A percentile compares a stretch with the other conserved stretches of the same genome.
Conservation (phyloP, 2,113 vertebrate genomes). For the Oryzias javanicus region DNA sequence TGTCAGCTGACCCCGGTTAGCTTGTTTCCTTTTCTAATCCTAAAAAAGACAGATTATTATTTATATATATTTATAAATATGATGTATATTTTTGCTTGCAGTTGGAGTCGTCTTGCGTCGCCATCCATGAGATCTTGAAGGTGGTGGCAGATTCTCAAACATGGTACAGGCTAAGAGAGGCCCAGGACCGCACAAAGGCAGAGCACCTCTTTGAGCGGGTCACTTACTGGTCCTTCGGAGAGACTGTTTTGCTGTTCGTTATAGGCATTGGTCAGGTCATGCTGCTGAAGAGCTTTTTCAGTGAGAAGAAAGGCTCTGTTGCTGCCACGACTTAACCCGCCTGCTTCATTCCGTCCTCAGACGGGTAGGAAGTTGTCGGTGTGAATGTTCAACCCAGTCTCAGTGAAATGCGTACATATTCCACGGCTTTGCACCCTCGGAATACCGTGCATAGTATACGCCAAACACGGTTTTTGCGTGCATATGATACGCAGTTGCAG, state of each 20-base stretch:
- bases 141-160: slow-evolving; percentile 85
- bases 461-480: too few species aligned
- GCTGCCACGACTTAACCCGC: slow-evolving; percentile 65
- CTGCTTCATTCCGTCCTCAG: background rate
- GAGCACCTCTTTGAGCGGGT: slow-evolving; percentile 82
- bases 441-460: too few species aligned
- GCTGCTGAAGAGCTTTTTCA: slow-evolving; percentile 89
- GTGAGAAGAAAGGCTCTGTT: slow-evolving; percentile 73
- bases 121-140: slow-evolving; percentile 87
- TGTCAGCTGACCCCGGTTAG: too few species aligned
- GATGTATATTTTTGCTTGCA: slow-evolving; percentile 45
- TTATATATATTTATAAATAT: too few species aligned
- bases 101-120: slow-evolving; percentile 88
- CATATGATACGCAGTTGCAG: too few species aligned
- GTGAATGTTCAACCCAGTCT: too few species aligned
- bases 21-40: too few species aligned
- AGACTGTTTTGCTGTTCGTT: slow-evolving; percentile 82
- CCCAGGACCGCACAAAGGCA: slow-evolving; percentile 82
- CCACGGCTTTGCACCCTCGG: too few species aligned
- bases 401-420: too few species aligned
- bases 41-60: too few species aligned
- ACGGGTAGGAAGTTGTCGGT: background rate
- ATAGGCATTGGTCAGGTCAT: slow-evolving; percentile 87
- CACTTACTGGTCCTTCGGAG: slow-evolving; percentile 84
- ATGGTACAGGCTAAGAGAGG: slow-evolving; percentile 84